Conservation (phyloP, 2,888 invertebrate genomes). For the Epinotia demarniana region DNA sequence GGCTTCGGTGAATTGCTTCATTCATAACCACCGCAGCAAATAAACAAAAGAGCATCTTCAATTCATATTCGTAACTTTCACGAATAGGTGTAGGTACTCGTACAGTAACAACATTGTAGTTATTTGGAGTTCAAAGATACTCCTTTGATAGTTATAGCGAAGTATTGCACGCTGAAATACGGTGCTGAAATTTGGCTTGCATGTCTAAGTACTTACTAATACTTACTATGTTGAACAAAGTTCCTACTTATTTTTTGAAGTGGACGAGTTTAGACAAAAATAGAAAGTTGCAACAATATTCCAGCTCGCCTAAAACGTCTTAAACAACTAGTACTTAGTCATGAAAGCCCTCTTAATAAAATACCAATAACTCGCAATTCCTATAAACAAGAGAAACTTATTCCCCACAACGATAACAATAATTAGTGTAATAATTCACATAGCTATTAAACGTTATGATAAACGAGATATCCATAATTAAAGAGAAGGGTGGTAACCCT, state of each 20-base stretch:
- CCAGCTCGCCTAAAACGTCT: background rate
- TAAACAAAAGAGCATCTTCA: too few relatives aligned
- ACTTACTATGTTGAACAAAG: too few relatives aligned
- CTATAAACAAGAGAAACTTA: conserved; percentile 41
- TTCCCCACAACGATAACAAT: conserved; percentile 56
- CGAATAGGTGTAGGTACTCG: too few relatives aligned
- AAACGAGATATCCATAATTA: conserved; percentile 78
- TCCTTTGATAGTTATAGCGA: too few relatives aligned
- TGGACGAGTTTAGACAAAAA: background rate
- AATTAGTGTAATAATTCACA: conserved; percentile 71
- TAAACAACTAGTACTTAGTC: conserved; percentile 13
- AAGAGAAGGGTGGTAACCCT: conserved; percentile 68
- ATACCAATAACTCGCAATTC: conserved; percentile 24
- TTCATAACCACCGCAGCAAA: too few relatives aligned
- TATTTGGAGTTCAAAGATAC: too few relatives aligned
- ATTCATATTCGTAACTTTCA: too few relatives aligned
- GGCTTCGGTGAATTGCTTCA: too few relatives aligned
- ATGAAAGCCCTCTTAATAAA: conserved; percentile 25
- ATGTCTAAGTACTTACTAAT: too few relatives aligned
- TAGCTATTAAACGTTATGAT: conserved; percentile 70
- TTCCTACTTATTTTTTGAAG: background rate
- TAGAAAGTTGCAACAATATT: background rate
- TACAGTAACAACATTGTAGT: too few relatives aligned
- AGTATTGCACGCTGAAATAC: too few relatives aligned
- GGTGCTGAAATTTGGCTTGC: too few relatives aligned